Percentiles rank a stretch among this genome's conserved stretches.
Conservation (phyloP, 1,140 invertebrate species). For the Littorina saxatilis region DNA sequence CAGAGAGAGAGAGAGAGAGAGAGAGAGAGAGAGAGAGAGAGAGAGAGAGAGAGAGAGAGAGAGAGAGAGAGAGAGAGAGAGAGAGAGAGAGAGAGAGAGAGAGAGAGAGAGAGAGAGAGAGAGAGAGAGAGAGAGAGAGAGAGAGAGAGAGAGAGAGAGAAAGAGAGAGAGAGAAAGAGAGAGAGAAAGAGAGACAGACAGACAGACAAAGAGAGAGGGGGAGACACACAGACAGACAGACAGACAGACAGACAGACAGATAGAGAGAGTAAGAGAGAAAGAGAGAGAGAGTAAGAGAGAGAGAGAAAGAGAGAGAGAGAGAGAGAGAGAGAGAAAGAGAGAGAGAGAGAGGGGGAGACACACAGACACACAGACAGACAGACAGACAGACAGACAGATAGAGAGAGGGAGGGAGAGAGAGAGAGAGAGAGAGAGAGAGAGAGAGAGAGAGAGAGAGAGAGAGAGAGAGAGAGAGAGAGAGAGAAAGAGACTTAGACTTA, state of each 20-base stretch:
- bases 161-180: background rate
- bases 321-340: background rate
- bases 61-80: background rate
- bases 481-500: background rate
- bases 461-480: background rate
- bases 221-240: too few species aligned
- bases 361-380: too few species aligned
- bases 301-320: background rate
- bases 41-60: slow-evolving; percentile 17
- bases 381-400: background rate
- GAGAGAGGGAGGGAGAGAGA: background rate
- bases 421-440: background rate
- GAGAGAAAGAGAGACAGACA: background rate
- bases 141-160: background rate
- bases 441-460: background rate
- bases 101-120: background rate
- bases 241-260: too few species aligned
- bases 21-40: slow-evolving; percentile 6
- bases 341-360: too few species aligned
- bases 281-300: background rate
- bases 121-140: background rate
- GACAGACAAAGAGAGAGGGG: slow-evolving; percentile 7
- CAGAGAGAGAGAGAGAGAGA: background rate
- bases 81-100: background rate
- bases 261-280: background rate